Percentiles rank a stretch among this genome's conserved stretches.
Conservation (phyloP, 2,113 vertebrate species). For the Pongo pygmaeus region DNA sequence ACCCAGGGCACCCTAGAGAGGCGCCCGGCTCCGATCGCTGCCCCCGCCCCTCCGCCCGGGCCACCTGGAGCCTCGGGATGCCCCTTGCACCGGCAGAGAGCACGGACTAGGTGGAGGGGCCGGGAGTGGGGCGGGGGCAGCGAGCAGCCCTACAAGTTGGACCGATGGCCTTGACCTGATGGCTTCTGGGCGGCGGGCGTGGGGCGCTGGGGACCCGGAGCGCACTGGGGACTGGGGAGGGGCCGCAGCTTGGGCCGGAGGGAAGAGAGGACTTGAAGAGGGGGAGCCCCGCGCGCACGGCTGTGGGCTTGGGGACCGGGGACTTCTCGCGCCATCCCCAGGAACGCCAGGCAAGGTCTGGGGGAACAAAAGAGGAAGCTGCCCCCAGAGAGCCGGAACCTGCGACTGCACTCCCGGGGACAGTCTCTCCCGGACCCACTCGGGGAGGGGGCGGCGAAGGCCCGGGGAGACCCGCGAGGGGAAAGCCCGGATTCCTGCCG, state of each 20-base stretch:
- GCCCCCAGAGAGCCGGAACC: not conserved
- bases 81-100: not conserved
- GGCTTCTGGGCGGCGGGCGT: not conserved
- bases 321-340: not conserved
- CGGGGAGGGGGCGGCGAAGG: not conserved
- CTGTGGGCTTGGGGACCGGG: not conserved
- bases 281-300: not conserved
- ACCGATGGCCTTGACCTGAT: conserved; percentile 34
- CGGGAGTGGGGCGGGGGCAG: not conserved
- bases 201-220: not conserved
- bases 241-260: not conserved
- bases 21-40: not conserved
- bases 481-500: not conserved
- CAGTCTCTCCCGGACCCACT: not conserved
- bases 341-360: not conserved
- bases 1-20: not conserved
- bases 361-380: conserved; percentile 34
- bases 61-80: not conserved
- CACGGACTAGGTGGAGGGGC: not conserved
- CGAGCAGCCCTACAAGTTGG: not conserved
- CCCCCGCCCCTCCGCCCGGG: not conserved
- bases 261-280: not conserved
- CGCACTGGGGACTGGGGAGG: not conserved
- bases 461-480: not conserved
- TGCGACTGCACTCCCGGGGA: not conserved